A percentile compares a stretch with the other conserved stretches of the same genome.
phyloP scores from a whole-genome alignment of 1,140 invertebrate species.

The Littorina saxatilis region DNA sequence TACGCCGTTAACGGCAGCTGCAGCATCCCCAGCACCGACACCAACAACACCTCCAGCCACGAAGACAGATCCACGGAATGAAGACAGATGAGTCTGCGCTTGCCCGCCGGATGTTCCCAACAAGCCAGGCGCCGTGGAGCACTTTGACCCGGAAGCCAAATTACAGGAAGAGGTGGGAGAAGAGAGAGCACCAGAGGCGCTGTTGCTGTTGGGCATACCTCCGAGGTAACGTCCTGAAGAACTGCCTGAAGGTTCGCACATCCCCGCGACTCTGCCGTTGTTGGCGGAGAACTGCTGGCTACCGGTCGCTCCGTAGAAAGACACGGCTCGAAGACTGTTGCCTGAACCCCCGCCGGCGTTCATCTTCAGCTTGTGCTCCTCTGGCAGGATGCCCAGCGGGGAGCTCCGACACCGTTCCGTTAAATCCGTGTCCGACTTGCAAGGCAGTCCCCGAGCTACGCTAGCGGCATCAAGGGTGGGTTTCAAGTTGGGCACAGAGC shows the following conservation, averaged over 20 bases:
- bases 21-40: neutral
- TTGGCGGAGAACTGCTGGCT: neutral
- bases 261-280: neutral
- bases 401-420: neutral
- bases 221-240: slow-evolving; percentile 1
- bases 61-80: neutral
- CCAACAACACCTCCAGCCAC: neutral
- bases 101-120: neutral
- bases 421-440: slow-evolving; percentile 33
- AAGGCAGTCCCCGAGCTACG: slow-evolving; percentile 15
- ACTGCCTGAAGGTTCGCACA: neutral
- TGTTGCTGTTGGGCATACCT: slow-evolving; percentile 15
- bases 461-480: neutral
- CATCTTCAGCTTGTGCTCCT: slow-evolving; percentile 13
- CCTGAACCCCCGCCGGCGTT: neutral
- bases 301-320: slow-evolving; percentile 15
- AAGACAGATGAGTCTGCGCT: slow-evolving; percentile 6
- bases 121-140: neutral
- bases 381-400: neutral
- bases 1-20: neutral
- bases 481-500: slow-evolving; percentile 35
- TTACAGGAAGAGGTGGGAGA: neutral
- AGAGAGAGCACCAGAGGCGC: neutral
- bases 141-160: slow-evolving; percentile 7
- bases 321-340: slow-evolving; percentile 4